phyloP scores from a whole-genome alignment of 2,113 vertebrate genomes.

The Coryphaenoides rupestris region DNA sequence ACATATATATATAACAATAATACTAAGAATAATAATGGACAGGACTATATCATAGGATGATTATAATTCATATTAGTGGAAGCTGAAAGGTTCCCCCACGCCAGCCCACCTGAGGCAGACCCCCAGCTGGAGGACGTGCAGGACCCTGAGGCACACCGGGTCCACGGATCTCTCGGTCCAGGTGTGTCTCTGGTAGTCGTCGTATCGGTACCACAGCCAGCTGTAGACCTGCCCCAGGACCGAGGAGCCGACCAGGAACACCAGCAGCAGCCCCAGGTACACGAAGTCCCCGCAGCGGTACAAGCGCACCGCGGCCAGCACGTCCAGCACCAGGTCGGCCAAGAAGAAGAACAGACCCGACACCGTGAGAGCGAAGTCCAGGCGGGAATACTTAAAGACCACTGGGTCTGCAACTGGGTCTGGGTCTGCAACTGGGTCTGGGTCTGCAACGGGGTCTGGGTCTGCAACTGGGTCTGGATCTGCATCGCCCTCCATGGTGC shows the following conservation, averaged over 20 bases:
- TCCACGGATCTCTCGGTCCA: constrained; percentile 17
- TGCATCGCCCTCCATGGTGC: too few species aligned
- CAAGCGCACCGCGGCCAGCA: constrained; percentile 23
- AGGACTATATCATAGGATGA: too few species aligned
- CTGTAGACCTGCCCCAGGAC: constrained; percentile 58
- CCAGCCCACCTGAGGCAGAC: constrained; percentile 54
- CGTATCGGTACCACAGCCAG: constrained; percentile 60
- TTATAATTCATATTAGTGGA: too few species aligned
- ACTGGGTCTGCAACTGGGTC: too few species aligned
- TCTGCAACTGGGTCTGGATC: too few species aligned
- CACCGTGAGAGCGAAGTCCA: constrained; percentile 34
- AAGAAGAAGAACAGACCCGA: constrained; percentile 32
- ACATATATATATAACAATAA: too few species aligned
- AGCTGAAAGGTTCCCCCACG: too few species aligned
- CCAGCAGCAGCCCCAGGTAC: constrained; percentile 42
- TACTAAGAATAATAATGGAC: too few species aligned
- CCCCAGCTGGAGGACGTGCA: constrained; percentile 60
- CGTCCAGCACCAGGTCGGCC: constrained; percentile 51
- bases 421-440: too few species aligned
- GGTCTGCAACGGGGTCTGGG: too few species aligned
- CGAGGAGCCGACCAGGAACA: constrained; percentile 55
- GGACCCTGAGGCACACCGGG: rapidly evolving
- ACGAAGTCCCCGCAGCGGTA: constrained; percentile 39
- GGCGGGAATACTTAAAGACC: neutral
- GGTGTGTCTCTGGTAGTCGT: neutral